A percentile compares a stretch with the other conserved stretches of the same genome.
Evolutionary conservation across 2,888 invertebrate species (phyloP).

Genomic region (Atrina japonica): DNA sequence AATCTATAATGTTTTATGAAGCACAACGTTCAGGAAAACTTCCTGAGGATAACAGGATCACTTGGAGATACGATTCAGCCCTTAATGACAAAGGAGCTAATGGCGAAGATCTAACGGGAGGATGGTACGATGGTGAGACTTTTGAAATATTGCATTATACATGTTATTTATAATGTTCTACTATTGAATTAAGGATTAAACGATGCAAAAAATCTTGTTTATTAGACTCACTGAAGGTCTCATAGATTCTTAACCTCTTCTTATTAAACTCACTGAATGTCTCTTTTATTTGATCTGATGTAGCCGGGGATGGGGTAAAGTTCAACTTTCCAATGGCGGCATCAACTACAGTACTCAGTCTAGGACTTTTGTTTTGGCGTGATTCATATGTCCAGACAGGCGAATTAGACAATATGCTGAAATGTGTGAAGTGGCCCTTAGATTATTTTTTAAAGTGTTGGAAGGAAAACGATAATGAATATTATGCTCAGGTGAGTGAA

Average conservation of each 20-base stretch:
- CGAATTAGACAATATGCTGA: constrained; percentile 60
- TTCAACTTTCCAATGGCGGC: constrained; percentile 61
- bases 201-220: too few relatives aligned
- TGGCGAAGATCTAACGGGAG: constrained; percentile 77
- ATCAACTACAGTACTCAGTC: constrained; percentile 50
- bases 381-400: constrained; percentile 53
- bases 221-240: too few relatives aligned
- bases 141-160: too few relatives aligned
- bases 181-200: too few relatives aligned
- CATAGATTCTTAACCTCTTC: too few relatives aligned
- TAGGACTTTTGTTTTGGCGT: constrained; percentile 53
- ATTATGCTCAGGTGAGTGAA: constrained; percentile 53
- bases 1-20: constrained; percentile 78
- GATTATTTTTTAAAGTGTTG: constrained; percentile 83
- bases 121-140: constrained; percentile 77
- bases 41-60: constrained; percentile 67
- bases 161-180: too few relatives aligned
- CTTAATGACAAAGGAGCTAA: constrained; percentile 66
- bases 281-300: not conserved
- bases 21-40: constrained; percentile 76
- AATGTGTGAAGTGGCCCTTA: constrained; percentile 83
- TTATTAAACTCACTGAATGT: too few relatives aligned
- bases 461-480: constrained; percentile 33
- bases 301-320: constrained; percentile 62
- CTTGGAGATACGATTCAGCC: constrained; percentile 76